Conservation (phyloP, 2,797 vertebrate genomes). For the Cyclura pinguis region DNA sequence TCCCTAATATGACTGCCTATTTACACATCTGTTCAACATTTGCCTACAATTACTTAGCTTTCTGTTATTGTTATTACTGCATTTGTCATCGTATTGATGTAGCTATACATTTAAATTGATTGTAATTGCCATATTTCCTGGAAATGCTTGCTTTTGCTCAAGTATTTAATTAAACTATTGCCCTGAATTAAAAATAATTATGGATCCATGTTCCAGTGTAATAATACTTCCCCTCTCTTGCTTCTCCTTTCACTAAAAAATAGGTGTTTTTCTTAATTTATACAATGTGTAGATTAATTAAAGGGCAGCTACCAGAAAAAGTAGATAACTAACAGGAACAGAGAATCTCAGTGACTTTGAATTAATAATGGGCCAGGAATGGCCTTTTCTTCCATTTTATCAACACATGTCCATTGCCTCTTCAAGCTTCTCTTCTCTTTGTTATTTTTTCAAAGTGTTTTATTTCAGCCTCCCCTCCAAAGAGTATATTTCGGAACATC, state of each 20-base stretch:
- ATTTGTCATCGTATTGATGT: constrained; percentile 80
- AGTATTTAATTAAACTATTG: constrained; percentile 84
- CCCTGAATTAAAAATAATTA: constrained; percentile 86
- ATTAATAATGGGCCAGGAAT: constrained; percentile 57
- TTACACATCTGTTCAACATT: constrained; percentile 79
- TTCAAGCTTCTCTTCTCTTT: not conserved
- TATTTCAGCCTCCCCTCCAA: not conserved
- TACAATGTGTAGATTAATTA: constrained; percentile 77
- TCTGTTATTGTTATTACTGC: constrained; percentile 75
- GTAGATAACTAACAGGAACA: constrained; percentile 72
- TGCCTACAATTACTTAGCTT: constrained; percentile 71
- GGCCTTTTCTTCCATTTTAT: not conserved
- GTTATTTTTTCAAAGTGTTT: not conserved
- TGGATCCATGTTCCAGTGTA: constrained; percentile 82
- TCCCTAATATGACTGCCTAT: constrained; percentile 59
- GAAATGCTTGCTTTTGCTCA: constrained; percentile 81
- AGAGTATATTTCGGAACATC: not conserved
- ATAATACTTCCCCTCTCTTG: constrained; percentile 69
- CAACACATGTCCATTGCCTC: not conserved
- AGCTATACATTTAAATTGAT: constrained; percentile 81
- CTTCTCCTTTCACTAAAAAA: constrained; percentile 78
- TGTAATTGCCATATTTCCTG: constrained; percentile 87
- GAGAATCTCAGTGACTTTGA: constrained; percentile 69
- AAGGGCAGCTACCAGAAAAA: constrained; percentile 71
- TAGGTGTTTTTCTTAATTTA: constrained; percentile 62